Evolutionary conservation across 1,140 invertebrate genomes (phyloP), one percentile per base, ranked within the genome.

Genomic region (Macrobrachium nipponense): DNA sequence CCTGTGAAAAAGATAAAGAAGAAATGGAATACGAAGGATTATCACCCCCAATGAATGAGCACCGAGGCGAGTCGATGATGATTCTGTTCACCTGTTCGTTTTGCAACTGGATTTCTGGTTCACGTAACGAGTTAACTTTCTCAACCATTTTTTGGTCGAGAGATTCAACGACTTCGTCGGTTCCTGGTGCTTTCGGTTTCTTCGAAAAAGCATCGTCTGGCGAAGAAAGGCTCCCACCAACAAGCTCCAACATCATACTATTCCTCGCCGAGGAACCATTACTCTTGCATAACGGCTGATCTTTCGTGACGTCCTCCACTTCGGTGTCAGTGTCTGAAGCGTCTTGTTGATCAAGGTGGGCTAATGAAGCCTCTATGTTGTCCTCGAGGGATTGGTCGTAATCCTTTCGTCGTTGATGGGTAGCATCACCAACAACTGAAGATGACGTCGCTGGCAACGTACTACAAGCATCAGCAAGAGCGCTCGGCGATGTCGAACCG

Each of bases 361-460:
- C 81, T 61, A 83, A n/a, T 6, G 81, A 83, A 14, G 72, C 59
- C 59, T 83, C 81, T 20, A 83, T 73, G 72, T 77, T 20, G 36
- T 86, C 83, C 76, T 86, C 83, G n/a, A 86, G 20, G 20, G 36
- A 18, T 64, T 86, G 83, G 44, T 86, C 83, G 66, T 72, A 86
- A 17, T 79, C 76, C 27, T 17, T 10, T 17, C 15, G n/a, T 15
- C n/a, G 68, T 20, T 72, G 68, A 23, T 15, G 20, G 14, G 68
- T 72, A 12, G 68, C n/a, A 12, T 72, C n/a, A 72, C 14, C 11
- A 2, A 36, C 36, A 36, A 20, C 15, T 36, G 27, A 36, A 36
- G 27, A 36, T 36, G 27, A 36, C 27, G 27, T 4, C 27, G 27
- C 27, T 36, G 27, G 4, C 27, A 36, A 2, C 27, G 27, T 4